phyloP scores from a whole-genome alignment of 1,140 invertebrate genomes.

The Ganaspis sp. region DNA sequence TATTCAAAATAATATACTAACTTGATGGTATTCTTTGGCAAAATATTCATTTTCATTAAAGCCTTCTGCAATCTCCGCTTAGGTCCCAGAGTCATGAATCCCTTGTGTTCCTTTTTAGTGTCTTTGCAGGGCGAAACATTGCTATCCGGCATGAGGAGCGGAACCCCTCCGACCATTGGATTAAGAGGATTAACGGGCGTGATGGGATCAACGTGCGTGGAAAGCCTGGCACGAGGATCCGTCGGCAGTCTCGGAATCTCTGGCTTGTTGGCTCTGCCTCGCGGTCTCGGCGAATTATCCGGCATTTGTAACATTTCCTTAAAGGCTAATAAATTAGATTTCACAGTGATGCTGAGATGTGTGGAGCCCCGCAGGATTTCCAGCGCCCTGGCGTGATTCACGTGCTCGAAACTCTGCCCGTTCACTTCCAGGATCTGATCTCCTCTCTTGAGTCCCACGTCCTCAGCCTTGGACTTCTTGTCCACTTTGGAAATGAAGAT shows the following conservation, averaged over 20 bases:
- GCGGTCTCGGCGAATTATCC: constrained; percentile 86
- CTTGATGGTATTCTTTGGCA: constrained; percentile 90
- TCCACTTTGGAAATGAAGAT: constrained; percentile 98
- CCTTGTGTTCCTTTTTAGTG: constrained; percentile 85
- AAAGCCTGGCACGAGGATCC: constrained; percentile 82
- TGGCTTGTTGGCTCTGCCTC: constrained; percentile 78
- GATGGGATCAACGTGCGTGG: constrained; percentile 76
- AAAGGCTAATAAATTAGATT: constrained; percentile 94
- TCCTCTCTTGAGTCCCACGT: constrained; percentile 96
- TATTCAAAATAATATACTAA: constrained; percentile 64
- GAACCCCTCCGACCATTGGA: constrained; percentile 67
- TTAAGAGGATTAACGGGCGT: constrained; percentile 70
- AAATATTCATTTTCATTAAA: constrained; percentile 93
- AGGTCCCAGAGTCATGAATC: constrained; percentile 92
- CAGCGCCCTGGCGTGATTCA: constrained; percentile 91
- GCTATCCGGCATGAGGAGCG: constrained; percentile 67
- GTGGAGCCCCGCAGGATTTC: constrained; percentile 95
- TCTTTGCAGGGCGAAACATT: constrained; percentile 75
- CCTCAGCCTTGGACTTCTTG: constrained; percentile 93
- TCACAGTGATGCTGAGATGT: constrained; percentile 96
- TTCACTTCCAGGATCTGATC: constrained; percentile 99
- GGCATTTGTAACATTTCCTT: constrained; percentile 92
- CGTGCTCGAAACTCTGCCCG: constrained; percentile 95
- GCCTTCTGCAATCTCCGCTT: constrained; percentile 91
- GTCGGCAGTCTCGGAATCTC: constrained; percentile 80